A percentile compares a stretch with the other conserved stretches of the same genome.
phyloP scores from a whole-genome alignment of 2,113 vertebrate genomes.

The Corydoras sp. region DNA sequence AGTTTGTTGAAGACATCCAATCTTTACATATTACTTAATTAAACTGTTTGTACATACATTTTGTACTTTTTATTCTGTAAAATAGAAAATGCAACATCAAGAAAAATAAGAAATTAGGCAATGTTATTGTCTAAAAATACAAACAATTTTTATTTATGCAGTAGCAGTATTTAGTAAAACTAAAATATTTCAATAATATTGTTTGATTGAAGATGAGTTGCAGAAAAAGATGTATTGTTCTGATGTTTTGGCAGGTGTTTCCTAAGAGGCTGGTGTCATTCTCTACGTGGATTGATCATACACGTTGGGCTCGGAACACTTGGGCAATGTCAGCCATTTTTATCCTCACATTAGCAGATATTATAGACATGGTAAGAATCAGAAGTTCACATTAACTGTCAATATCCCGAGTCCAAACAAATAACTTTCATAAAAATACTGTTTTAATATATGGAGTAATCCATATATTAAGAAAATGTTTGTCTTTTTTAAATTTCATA shows the following conservation, averaged over 20 bases:
- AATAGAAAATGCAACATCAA: too few relatives aligned
- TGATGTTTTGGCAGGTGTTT: constrained; percentile 66
- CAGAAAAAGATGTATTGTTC: neutral
- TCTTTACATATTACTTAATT: too few relatives aligned
- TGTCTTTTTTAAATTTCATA: too few relatives aligned
- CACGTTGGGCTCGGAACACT: constrained; percentile 91
- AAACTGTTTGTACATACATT: too few relatives aligned
- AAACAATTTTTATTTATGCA: neutral
- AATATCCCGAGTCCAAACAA: too few relatives aligned
- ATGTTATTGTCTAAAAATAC: too few relatives aligned
- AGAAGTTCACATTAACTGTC: neutral
- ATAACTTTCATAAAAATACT: neutral
- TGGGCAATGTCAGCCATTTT: constrained; percentile 95
- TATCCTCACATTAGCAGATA: constrained; percentile 82
- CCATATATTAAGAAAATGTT: too few relatives aligned
- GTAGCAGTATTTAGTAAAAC: neutral
- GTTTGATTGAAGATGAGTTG: neutral
- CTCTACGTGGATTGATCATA: constrained; percentile 93
- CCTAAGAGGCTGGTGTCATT: constrained; percentile 88
- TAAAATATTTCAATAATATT: too few relatives aligned
- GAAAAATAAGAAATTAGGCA: too few relatives aligned
- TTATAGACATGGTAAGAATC: constrained; percentile 84
- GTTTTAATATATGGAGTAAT: too few relatives aligned
- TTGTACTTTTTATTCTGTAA: neutral
- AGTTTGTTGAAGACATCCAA: too few relatives aligned